Percentiles rank a stretch among this genome's conserved stretches.
These are phyloP conservation scores for Drosophila birchii DNA, from an alignment of 2,888 invertebrate species.

Conservation along the genomic window DNA sequence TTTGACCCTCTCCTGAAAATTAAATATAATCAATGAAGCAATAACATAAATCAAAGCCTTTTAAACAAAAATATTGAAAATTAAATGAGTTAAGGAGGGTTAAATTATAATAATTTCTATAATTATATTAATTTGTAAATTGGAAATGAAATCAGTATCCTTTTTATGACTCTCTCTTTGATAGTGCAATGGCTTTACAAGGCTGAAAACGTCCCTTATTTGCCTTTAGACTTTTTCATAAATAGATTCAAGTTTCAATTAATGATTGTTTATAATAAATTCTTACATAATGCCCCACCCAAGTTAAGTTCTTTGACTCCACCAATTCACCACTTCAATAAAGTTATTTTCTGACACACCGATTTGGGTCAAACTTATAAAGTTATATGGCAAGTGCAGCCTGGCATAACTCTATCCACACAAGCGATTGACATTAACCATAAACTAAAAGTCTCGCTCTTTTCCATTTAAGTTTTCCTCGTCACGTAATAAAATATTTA, in stretches of 20 bases:
- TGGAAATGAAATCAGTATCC: too few species aligned
- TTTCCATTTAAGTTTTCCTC: constrained; percentile 17
- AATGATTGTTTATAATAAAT: not conserved
- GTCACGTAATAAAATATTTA: constrained; percentile 63
- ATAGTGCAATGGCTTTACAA: too few species aligned
- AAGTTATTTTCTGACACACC: constrained; percentile 19
- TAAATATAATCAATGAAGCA: not conserved
- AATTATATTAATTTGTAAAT: too few species aligned
- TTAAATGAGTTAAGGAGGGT: not conserved
- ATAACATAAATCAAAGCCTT: not conserved
- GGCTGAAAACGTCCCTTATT: too few species aligned
- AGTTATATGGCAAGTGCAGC: constrained; percentile 42
- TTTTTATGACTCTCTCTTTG: too few species aligned
- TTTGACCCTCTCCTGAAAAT: constrained; percentile 4
- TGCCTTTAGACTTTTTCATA: not conserved
- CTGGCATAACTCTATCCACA: constrained; percentile 25
- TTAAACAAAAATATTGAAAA: not conserved
- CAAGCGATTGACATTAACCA: constrained; percentile 19
- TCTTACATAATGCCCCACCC: not conserved
- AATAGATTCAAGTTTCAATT: not conserved
- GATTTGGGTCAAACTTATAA: constrained; percentile 27
- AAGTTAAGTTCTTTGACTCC: not conserved
- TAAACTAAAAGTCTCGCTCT: constrained; percentile 36
- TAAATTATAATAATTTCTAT: too few species aligned
- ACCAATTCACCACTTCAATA: constrained; percentile 17